These are phyloP conservation scores for Drosophila rubida DNA, from an alignment of 2,888 invertebrate species.

Conservation along the genomic window DNA sequence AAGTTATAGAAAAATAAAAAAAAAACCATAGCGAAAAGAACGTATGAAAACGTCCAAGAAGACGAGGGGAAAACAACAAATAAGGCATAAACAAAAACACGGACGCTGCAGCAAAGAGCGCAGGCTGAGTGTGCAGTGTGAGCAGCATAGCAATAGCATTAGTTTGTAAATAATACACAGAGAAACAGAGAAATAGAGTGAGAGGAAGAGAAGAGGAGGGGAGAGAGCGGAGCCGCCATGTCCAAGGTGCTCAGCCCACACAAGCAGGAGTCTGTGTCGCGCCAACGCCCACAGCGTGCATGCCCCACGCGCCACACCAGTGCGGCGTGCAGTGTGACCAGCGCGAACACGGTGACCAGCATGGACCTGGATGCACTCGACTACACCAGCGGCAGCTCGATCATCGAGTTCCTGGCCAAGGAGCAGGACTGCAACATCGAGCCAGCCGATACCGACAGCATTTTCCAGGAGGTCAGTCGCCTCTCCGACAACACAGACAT, in stretches of 20 bases:
- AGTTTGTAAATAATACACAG: background rate
- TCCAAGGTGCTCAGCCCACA: constrained; percentile 74
- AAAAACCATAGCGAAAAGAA: background rate
- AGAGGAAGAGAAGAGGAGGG: background rate
- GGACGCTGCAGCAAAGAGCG: background rate
- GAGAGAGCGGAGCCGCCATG: constrained; percentile 55
- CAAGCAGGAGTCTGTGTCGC: constrained; percentile 50
- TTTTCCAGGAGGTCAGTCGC: constrained; percentile 89
- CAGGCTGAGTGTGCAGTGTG: background rate
- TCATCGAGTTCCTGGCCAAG: constrained; percentile 84
- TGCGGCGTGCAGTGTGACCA: constrained; percentile 9
- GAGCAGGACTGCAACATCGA: constrained; percentile 82
- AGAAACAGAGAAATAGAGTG: background rate
- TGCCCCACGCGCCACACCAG: constrained; percentile 1
- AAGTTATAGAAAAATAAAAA: constrained; percentile 1
- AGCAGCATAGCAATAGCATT: background rate
- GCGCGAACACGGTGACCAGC: constrained; percentile 9
- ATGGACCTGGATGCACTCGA: constrained; percentile 57
- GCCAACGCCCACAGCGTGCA: constrained; percentile 26
- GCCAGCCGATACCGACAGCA: constrained; percentile 88
- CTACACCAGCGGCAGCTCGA: constrained; percentile 83
- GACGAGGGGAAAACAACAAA: constrained; percentile 16
- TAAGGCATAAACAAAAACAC: constrained; percentile 31
- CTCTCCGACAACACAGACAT: constrained; percentile 85
- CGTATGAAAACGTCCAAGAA: constrained; percentile 1